Conservation (phyloP, 2,113 vertebrate genomes). For the Neolamprologus fasciatus region DNA sequence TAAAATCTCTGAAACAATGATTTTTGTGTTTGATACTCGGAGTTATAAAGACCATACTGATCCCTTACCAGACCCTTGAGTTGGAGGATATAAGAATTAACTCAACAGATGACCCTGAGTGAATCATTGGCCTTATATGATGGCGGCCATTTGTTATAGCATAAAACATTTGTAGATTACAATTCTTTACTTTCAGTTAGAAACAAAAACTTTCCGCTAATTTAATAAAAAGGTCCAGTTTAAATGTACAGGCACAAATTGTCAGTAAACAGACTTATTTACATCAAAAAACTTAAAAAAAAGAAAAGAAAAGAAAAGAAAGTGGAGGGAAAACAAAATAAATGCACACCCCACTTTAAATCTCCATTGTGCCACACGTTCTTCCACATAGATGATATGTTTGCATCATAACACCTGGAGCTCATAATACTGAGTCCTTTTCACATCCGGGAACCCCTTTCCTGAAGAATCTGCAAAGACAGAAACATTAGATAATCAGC, state of each 20-base stretch:
- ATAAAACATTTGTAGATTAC: slow-evolving; percentile 42
- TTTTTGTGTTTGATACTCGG: slow-evolving; percentile 29
- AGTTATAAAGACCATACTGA: slow-evolving; percentile 26
- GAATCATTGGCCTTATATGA: slow-evolving; percentile 61
- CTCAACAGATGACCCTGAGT: slow-evolving; percentile 66
- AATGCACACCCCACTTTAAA: slow-evolving; percentile 53
- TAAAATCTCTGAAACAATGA: slow-evolving; percentile 5
- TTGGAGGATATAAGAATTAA: slow-evolving; percentile 45
- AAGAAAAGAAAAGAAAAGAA: slow-evolving; percentile 20
- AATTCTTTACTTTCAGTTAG: slow-evolving; percentile 36
- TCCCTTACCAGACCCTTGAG: slow-evolving; percentile 46
- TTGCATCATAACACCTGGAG: slow-evolving; percentile 70
- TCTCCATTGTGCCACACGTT: slow-evolving; percentile 68
- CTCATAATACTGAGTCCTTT: slow-evolving; percentile 64
- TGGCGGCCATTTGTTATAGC: slow-evolving; percentile 49
- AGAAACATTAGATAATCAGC: background rate
- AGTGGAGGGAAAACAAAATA: slow-evolving; percentile 41
- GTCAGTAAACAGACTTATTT: slow-evolving; percentile 68
- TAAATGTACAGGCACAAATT: slow-evolving; percentile 67
- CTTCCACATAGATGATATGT: slow-evolving; percentile 73
- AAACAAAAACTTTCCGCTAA: slow-evolving; percentile 13
- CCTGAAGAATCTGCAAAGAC: slow-evolving; percentile 90
- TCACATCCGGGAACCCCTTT: slow-evolving; percentile 96
- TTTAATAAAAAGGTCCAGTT: slow-evolving; percentile 62
- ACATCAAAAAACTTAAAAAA: slow-evolving; percentile 37